phyloP scores from a whole-genome alignment of 2,888 invertebrate species.

The Cephus sareptanus region DNA sequence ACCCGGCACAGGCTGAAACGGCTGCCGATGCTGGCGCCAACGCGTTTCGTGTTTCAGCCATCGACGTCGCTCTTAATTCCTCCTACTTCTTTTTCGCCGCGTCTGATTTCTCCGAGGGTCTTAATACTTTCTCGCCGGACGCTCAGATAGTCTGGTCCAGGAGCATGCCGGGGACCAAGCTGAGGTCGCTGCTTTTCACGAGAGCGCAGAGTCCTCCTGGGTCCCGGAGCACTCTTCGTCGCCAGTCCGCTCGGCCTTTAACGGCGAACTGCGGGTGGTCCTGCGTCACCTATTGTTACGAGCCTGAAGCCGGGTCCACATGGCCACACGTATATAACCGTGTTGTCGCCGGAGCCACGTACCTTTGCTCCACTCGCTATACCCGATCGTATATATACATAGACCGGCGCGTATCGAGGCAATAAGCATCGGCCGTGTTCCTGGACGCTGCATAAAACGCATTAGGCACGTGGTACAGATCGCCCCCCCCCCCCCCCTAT shows the following conservation, averaged over 20 bases:
- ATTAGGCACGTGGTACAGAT: not conserved
- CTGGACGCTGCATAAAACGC: conserved; percentile 1
- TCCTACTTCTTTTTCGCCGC: not conserved
- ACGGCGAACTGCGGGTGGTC: conserved; percentile 58
- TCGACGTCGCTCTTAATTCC: conserved; percentile 8
- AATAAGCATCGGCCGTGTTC: no score
- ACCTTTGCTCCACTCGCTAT: no score
- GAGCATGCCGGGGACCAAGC: no score
- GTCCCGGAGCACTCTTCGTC: not conserved
- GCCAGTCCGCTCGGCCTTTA: conserved; percentile 31
- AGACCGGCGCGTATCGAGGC: no score
- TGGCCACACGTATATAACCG: no score
- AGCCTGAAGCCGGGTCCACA: conserved; percentile 21
- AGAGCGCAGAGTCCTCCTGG: conserved; percentile 29
- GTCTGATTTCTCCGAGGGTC: not conserved
- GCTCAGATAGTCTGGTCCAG: not conserved
- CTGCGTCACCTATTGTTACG: conserved; percentile 57
- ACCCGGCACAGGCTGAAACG: conserved; percentile 23
- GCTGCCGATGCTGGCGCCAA: conserved; percentile 55
- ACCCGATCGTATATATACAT: no score
- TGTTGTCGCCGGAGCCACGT: no score
- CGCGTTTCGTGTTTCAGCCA: conserved; percentile 61
- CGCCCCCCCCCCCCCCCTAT: no score
- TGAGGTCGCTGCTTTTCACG: conserved; percentile 1
- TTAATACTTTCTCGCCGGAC: not conserved